These are phyloP conservation scores for Leptopilina clavipes DNA, from an alignment of 1,140 invertebrate genomes.

Conservation along the genomic window DNA sequence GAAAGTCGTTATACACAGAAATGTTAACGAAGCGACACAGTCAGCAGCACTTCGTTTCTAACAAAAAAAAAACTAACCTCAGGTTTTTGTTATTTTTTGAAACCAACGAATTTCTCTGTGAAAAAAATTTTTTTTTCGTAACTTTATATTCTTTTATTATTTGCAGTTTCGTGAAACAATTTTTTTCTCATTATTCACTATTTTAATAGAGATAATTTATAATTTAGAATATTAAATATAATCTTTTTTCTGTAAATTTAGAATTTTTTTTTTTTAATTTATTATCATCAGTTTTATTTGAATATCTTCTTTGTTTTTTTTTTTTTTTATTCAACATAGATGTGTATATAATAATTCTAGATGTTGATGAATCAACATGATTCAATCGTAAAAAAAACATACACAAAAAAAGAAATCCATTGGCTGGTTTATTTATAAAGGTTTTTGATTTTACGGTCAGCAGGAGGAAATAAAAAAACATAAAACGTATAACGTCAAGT, in stretches of 20 bases:
- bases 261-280: no score
- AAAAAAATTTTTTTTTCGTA: constrained; percentile 34
- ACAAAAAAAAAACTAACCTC: constrained; percentile 33
- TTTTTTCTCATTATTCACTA: no score
- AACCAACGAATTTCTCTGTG: constrained; percentile 35
- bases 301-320: no score
- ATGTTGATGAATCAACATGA: no score
- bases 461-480: constrained; percentile 20
- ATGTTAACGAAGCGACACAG: constrained; percentile 48
- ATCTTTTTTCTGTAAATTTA: no score
- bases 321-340: neutral
- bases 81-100: constrained; percentile 43
- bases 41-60: constrained; percentile 43
- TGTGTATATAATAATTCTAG: no score
- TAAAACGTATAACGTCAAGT: constrained; percentile 16
- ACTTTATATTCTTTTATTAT: constrained; percentile 39
- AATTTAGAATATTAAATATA: no score
- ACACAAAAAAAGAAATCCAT: neutral
- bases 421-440: neutral
- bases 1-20: constrained; percentile 34
- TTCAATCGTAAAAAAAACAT: no score
- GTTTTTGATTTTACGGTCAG: constrained; percentile 12
- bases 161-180: neutral
- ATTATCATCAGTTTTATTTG: no score
- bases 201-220: no score